Conservation (phyloP, 2,797 vertebrate species). For the Poecilia wingei region DNA sequence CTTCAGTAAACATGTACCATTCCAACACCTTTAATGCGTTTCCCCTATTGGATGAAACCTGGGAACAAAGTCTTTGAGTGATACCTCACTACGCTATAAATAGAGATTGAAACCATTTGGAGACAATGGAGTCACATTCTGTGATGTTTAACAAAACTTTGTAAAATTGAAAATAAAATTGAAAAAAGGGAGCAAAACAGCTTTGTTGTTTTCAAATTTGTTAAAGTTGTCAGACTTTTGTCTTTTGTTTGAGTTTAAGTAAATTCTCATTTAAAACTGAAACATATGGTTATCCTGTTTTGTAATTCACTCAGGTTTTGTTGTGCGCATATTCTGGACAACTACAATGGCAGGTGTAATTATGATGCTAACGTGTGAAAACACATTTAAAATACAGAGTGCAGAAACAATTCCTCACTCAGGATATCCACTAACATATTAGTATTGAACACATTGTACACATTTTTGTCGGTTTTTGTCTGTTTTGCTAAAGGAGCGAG, state of each 20-base stretch:
- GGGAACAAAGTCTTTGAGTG: background rate
- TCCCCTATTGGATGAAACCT: background rate
- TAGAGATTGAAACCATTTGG: background rate
- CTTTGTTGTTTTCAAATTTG: background rate
- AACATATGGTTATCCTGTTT: background rate
- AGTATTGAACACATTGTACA: background rate
- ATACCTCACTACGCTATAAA: background rate
- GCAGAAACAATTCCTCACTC: background rate
- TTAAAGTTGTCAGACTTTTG: background rate
- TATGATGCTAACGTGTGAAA: background rate
- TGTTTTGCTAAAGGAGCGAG: constrained; percentile 27
- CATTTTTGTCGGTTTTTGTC: constrained; percentile 11
- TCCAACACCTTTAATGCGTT: background rate
- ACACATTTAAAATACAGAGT: background rate
- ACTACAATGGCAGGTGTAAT: background rate
- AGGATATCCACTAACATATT: background rate
- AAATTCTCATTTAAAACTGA: background rate
- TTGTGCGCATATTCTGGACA: background rate
- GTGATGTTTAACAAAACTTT: background rate
- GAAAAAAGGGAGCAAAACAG: background rate
- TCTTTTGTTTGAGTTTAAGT: background rate
- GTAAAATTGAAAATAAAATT: background rate
- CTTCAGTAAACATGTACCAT: background rate
- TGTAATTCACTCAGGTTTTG: background rate
- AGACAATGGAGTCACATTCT: background rate